Conservation (phyloP, 2,888 invertebrate species). For the Cheilosia impressa region DNA sequence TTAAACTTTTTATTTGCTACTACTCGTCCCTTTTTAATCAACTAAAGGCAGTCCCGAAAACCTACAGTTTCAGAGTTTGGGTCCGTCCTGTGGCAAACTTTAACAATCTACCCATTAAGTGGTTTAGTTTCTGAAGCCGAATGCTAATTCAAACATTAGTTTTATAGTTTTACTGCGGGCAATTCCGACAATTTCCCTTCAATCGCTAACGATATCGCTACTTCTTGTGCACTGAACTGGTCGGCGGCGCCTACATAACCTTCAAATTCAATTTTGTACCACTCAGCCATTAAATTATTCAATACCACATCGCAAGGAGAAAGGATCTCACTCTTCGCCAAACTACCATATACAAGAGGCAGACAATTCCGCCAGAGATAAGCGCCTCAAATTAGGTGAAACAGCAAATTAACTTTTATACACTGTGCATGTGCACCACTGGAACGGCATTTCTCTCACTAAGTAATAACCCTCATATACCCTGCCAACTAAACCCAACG, state of each 20-base stretch:
- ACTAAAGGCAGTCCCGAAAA: no score
- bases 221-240: background rate
- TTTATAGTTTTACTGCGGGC: constrained; percentile 17
- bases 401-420: constrained; percentile 68
- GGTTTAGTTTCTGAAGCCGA: background rate
- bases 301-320: constrained; percentile 32
- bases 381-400: constrained; percentile 66
- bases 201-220: background rate
- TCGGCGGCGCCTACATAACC: constrained; percentile 20
- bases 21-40: no score
- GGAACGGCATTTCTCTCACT: background rate
- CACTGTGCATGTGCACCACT: constrained; percentile 33
- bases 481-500: constrained; percentile 14
- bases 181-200: background rate
- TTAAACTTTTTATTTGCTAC: no score
- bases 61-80: background rate
- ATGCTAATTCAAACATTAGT: background rate
- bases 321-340: background rate
- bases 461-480: constrained; percentile 25
- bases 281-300: constrained; percentile 67
- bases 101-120: background rate
- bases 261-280: constrained; percentile 60
- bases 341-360: constrained; percentile 20
- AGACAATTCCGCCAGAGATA: constrained; percentile 35
- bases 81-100: background rate